phyloP scores from a whole-genome alignment of 2,888 invertebrate species.

The Eueremaeus valkanovi region DNA sequence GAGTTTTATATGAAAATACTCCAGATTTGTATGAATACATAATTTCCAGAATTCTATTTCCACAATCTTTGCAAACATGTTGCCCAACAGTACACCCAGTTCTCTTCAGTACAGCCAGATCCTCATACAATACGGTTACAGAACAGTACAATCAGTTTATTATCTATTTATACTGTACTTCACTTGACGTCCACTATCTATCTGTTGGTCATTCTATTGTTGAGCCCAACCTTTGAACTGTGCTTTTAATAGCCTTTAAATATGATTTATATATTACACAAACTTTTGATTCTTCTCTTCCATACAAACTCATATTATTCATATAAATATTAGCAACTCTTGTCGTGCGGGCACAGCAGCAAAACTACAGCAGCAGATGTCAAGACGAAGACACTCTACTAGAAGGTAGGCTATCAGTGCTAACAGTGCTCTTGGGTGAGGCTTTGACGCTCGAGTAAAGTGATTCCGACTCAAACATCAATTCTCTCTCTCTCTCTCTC shows the following conservation, averaged over 20 bases:
- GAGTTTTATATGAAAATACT: neutral
- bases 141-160: neutral
- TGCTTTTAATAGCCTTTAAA: constrained; percentile 7
- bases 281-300: neutral
- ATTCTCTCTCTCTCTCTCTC: neutral
- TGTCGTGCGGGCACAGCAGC: constrained; percentile 16
- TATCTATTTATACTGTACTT: neutral
- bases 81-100: too few relatives aligned
- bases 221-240: constrained; percentile 8
- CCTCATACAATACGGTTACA: too few relatives aligned
- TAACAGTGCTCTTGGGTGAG: constrained; percentile 10
- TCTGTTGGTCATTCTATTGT: constrained; percentile 19
- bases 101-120: too few relatives aligned
- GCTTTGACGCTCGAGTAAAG: neutral
- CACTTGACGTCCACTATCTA: neutral
- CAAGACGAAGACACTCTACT: constrained; percentile 14
- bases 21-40: neutral
- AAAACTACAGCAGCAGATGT: constrained; percentile 30
- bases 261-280: constrained; percentile 20
- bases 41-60: neutral
- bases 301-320: too few relatives aligned
- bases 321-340: neutral
- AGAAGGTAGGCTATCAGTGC: neutral
- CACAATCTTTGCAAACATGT: neutral
- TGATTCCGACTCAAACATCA: neutral